Base-by-base conservation (phyloP, 2,113 vertebrate genomes). In the Trochalopteron elliotii region DNA sequence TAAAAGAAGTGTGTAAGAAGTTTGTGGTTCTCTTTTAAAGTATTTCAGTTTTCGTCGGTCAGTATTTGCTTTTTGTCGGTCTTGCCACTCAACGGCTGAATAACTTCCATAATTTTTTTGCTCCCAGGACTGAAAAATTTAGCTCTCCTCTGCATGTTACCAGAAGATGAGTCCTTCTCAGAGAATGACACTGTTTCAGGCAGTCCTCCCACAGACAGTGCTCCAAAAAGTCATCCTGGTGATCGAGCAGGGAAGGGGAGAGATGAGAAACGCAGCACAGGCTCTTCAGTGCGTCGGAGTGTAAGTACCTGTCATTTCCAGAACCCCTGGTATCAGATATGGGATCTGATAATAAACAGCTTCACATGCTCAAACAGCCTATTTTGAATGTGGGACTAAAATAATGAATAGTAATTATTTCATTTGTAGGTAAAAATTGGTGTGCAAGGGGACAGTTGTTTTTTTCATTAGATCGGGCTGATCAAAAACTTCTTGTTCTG, bases 141-240 rank as follows among this genome's bases (percentile, higher is more conserved):
- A n/a, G 98, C 99, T 70, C 97, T 99, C 91, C 98, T 99, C 33
- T 98, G 98, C 69, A 93, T 99, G 95, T 97, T 99, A 89, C 98
- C 98, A 44, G 98, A 99, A 90, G 98, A 97, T 35, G 98, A 98
- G 52, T 98, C 98, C 4, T 82, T 96, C 33, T 96, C 98, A 2
- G 98, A 98, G 86, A 98, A 97, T 2, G 98, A 97, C 76, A 60
- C 90, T 57, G 90, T 95, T 67, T 83, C 98, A 37, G 94, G 47
- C 60, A 97, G 96, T 75, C 70, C 96, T 82, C 33, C 94, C 77
- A 52, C 59, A 52, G 91, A 89, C 27, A 74, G 55, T 69, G 52
- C 74, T 45, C 40, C 33, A 3, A 92, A 95, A 87, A 97, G 81
- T 49, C 96, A 59, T 35, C 9, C 45, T 74, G n/a, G 17, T 59